Base-by-base conservation (phyloP, 2,888 invertebrate genomes). In the Argyresthia goedartella region DNA sequence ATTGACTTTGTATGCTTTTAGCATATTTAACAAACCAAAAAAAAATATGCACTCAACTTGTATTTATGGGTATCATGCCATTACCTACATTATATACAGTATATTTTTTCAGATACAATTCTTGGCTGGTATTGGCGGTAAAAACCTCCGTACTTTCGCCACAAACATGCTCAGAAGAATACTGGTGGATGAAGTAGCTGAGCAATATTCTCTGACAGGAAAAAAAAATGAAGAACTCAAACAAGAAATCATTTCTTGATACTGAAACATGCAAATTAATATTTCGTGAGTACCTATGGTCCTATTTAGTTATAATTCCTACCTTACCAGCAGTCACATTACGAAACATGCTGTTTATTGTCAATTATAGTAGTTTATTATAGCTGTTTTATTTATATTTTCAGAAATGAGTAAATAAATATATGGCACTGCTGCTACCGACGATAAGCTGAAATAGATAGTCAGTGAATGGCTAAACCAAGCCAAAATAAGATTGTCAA, bases 401-500 rank as follows among this genome's bases (percentile, higher is more conserved):
- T n/a, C n/a, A n/a, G n/a, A n/a, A n/a, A n/a, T n/a, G n/a, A 15
- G 35, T 39, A 35, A 14, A 11, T 47, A 52, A 33, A 15, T 48
- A 8, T 14, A 51, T 51, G 47, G n/a, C n/a, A n/a, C 36, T 13
- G 14, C 11, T 41, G 47, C 39, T 4, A 52, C 52, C 11, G 52
- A 47, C 36, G 42, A 52, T 10, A 16, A 41, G 33, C 42, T 52
- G 10, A 47, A 52, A 47, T 47, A 52, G 33, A 52, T 52, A 16
- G 47, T 45, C 25, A 47, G 52, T 52, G 52, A 52, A 41, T 52
- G 52, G 52, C 47, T n/a, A n/a, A n/a, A n/a, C n/a, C n/a, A n/a
- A n/a, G n/a, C n/a, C n/a, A n/a, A n/a, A n/a, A n/a, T n/a, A 33
- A 36, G 52, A 47, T 33, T 52, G 13, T 33, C 52, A 52, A 52